Evolutionary conservation across 1,140 invertebrate genomes (phyloP).

Genomic region (Chionoecetes opilio): DNA sequence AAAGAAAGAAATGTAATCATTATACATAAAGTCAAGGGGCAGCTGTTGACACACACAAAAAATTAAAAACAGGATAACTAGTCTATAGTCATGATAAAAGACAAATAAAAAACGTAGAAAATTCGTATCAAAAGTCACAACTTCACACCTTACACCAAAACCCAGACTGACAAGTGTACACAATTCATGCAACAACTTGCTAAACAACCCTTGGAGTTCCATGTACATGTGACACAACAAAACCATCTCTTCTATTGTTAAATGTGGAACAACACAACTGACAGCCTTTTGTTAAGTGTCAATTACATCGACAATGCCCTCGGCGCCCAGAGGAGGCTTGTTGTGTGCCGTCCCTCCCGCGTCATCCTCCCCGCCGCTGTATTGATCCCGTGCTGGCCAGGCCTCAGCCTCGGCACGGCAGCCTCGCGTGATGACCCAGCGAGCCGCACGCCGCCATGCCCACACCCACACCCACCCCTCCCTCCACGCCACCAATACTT

Average conservation of each 20-base stretch:
- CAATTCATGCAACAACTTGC: no score
- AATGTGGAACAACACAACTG: not conserved
- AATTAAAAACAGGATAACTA: no score
- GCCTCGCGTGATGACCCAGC: not conserved
- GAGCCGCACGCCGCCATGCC: not conserved
- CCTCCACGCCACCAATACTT: not conserved
- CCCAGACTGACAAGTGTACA: no score
- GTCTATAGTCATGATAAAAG: no score
- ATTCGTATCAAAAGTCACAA: no score
- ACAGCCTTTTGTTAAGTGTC: not conserved
- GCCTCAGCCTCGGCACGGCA: not conserved
- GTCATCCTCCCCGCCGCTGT: not conserved
- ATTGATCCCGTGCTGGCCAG: not conserved
- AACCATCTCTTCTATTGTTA: not conserved
- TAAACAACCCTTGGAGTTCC: no score
- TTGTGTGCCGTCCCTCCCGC: not conserved
- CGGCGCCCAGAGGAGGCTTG: not conserved
- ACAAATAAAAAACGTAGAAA: no score
- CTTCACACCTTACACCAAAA: no score
- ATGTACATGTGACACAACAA: no score
- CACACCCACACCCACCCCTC: not conserved
- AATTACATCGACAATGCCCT: not conserved
- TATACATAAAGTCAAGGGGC: no score
- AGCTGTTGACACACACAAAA: no score
- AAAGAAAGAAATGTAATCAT: no score